These are phyloP conservation scores for Paracentrotus lividus DNA, from an alignment of 53 echinoderm and acorn worm species.

Conservation along the genomic window DNA sequence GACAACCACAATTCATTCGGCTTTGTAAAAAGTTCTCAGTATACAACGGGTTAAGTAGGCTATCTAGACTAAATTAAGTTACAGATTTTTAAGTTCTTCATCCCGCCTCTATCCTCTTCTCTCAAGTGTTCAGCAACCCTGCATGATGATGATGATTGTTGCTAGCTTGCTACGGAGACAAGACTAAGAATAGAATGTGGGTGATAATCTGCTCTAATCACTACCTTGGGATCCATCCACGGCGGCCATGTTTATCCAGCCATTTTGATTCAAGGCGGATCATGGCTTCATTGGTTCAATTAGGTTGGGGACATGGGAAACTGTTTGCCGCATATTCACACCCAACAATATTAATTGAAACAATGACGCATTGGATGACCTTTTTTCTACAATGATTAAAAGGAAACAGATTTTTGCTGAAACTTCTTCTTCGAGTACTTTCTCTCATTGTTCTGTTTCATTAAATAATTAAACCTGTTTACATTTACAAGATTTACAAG, in stretches of 20 bases:
- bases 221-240: conserved; percentile 16
- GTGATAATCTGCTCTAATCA: conserved; percentile 22
- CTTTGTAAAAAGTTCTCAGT: too few species aligned
- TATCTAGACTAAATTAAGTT: not conserved
- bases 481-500: too few species aligned
- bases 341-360: not conserved
- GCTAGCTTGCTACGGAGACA: not conserved
- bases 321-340: conserved; percentile 1
- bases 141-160: not conserved
- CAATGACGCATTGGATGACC: not conserved
- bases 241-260: conserved; percentile 27
- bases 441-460: too few species aligned
- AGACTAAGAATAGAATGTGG: not conserved
- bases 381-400: too few species aligned
- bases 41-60: not conserved
- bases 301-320: not conserved
- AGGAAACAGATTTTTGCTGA: too few species aligned
- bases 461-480: too few species aligned
- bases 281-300: conserved; percentile 35
- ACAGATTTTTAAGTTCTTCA: conserved; percentile 1
- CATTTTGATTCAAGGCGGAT: conserved; percentile 37
- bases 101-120: conserved; percentile 3
- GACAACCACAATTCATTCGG: too few species aligned
- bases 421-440: too few species aligned
- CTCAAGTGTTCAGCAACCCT: not conserved